Evolutionary conservation across 2,888 invertebrate species (phyloP).

Genomic region (Archaeoteleia sp.): DNA sequence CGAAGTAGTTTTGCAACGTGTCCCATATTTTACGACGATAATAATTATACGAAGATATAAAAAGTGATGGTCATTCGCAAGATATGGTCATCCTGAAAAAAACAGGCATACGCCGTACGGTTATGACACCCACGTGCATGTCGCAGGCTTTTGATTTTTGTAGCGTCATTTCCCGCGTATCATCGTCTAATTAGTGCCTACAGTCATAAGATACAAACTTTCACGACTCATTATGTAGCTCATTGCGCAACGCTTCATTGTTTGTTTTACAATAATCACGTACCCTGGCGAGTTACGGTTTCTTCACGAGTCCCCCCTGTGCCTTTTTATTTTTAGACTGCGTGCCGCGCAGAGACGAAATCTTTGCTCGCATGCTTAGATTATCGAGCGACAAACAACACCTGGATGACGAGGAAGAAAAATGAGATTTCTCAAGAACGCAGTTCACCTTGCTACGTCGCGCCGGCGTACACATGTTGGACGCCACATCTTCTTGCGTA

Average conservation of each 20-base stretch:
- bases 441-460: conserved; percentile 16
- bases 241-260: conserved; percentile 3
- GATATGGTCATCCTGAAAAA: too few species aligned
- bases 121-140: too few species aligned
- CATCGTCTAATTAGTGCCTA: conserved; percentile 4
- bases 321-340: conserved; percentile 14
- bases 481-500: conserved; percentile 5
- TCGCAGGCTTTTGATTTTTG: too few species aligned
- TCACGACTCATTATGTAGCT: conserved; percentile 9
- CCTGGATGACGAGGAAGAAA: conserved; percentile 25
- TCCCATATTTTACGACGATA: too few species aligned
- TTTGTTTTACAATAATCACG: conserved; percentile 3
- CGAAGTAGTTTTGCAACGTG: too few species aligned
- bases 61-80: too few species aligned
- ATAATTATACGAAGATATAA: too few species aligned
- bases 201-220: not conserved
- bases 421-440: conserved; percentile 25
- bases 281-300: conserved; percentile 2
- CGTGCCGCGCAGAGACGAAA: conserved; percentile 7
- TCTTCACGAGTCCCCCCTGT: conserved; percentile 8
- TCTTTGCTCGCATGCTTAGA: conserved; percentile 14
- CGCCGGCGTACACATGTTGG: conserved; percentile 8
- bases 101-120: too few species aligned
- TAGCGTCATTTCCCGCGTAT: not conserved
- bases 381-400: conserved; percentile 23